Evolutionary conservation across 2,888 invertebrate genomes (phyloP).

Genomic region (Brenthis daphne): DNA sequence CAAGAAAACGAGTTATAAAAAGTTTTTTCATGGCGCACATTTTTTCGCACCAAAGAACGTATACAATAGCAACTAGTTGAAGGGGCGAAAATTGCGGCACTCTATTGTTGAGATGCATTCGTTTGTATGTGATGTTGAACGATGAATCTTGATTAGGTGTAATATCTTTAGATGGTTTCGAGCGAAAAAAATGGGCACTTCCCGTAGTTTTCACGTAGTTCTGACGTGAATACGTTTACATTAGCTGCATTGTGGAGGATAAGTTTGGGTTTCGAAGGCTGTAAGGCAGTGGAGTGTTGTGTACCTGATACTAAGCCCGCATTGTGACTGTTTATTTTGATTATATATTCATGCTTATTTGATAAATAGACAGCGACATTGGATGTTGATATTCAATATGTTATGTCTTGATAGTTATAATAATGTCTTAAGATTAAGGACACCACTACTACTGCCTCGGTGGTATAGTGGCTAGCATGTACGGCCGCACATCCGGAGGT

Average conservation of each 20-base stretch:
- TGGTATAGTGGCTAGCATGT: too few relatives aligned
- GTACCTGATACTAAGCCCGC: background rate
- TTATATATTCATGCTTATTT: too few relatives aligned
- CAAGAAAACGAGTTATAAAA: slow-evolving; percentile 32
- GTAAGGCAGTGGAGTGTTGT: background rate
- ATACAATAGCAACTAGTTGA: slow-evolving; percentile 34
- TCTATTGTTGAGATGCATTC: slow-evolving; percentile 42
- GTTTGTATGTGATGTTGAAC: slow-evolving; percentile 37
- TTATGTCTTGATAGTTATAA: too few relatives aligned
- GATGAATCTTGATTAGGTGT: slow-evolving; percentile 40
- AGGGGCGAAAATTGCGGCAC: slow-evolving; percentile 39
- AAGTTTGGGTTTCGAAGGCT: background rate
- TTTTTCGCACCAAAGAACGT: slow-evolving; percentile 24
- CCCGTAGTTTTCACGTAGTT: slow-evolving; percentile 12
- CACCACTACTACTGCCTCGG: too few relatives aligned
- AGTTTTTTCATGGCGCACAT: slow-evolving; percentile 23
- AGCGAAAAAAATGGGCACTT: slow-evolving; percentile 23
- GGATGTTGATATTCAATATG: too few relatives aligned
- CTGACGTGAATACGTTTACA: slow-evolving; percentile 10
- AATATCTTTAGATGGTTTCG: slow-evolving; percentile 28
- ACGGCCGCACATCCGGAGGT: too few relatives aligned
- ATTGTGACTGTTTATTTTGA: too few relatives aligned
- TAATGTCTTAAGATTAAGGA: too few relatives aligned
- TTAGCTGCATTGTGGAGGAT: slow-evolving; percentile 4
- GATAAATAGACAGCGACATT: too few relatives aligned